A percentile compares a stretch with the other conserved stretches of the same genome.
Evolutionary conservation across 92 coral and sea anemone species (phyloP).

Genomic region (Palythoa heliodiscus): DNA sequence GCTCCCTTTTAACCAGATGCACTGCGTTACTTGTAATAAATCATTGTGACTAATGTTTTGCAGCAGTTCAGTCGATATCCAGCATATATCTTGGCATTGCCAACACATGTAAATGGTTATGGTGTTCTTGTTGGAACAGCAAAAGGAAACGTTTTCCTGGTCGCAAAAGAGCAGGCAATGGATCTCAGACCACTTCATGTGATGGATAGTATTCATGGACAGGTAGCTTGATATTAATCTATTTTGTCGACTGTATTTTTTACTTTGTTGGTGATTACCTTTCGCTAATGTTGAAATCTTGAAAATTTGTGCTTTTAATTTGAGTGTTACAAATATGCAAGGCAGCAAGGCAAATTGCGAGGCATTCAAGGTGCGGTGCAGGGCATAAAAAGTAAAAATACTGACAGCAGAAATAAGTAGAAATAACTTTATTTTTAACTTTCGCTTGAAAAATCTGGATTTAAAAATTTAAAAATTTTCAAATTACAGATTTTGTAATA

Average conservation of each 20-base stretch:
- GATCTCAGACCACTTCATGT: constrained; percentile 13
- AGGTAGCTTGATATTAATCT: not conserved
- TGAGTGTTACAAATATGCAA: too few relatives aligned
- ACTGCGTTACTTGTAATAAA: not conserved
- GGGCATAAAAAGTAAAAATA: too few relatives aligned
- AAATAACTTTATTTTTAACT: too few relatives aligned
- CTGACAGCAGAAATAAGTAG: too few relatives aligned
- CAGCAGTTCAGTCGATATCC: constrained; percentile 41
- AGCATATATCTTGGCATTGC: constrained; percentile 30
- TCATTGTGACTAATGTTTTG: not conserved
- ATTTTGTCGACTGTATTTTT: not conserved
- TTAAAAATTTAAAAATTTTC: too few relatives aligned
- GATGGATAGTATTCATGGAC: constrained; percentile 42
- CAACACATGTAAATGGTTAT: constrained; percentile 4
- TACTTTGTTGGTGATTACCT: not conserved
- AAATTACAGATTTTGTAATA: too few relatives aligned
- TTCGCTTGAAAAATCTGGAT: too few relatives aligned
- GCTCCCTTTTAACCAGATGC: too few relatives aligned
- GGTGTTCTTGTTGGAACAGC: constrained; percentile 31
- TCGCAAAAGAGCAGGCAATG: not conserved
- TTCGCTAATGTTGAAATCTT: too few relatives aligned
- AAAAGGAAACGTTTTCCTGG: constrained; percentile 24
- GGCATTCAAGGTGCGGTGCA: too few relatives aligned
- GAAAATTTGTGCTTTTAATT: too few relatives aligned
- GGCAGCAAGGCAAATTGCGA: too few relatives aligned